A percentile compares a stretch with the other conserved stretches of the same genome.
phyloP scores from a whole-genome alignment of 2,888 invertebrate genomes.

The Lasioglossum marginatum region DNA sequence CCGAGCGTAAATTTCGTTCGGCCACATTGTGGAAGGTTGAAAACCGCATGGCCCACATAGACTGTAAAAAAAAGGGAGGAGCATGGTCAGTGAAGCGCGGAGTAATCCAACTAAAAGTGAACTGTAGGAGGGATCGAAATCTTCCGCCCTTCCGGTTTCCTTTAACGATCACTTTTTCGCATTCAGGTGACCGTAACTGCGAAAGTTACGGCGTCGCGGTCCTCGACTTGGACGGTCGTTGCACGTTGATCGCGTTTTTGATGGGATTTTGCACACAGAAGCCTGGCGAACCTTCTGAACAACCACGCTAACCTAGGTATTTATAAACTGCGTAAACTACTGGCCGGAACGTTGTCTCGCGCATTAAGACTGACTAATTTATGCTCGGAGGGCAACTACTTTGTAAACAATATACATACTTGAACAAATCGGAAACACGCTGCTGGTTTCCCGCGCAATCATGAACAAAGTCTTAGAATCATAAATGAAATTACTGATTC shows the following conservation, averaged over 20 bases:
- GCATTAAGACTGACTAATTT: constrained; percentile 46
- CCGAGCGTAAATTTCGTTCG: not conserved
- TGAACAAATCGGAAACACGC: not conserved
- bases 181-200: constrained; percentile 10
- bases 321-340: constrained; percentile 56
- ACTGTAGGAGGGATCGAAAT: not conserved
- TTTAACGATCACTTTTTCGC: constrained; percentile 14
- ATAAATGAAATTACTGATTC: too few species aligned
- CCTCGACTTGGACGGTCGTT: constrained; percentile 30
- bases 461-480: too few species aligned
- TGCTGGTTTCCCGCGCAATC: not conserved
- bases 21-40: not conserved
- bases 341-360: constrained; percentile 37
- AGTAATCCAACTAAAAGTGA: constrained; percentile 13
- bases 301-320: constrained; percentile 35
- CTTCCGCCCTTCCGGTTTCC: not conserved
- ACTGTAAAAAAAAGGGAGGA: not conserved
- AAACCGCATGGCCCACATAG: not conserved
- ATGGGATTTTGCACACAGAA: constrained; percentile 11
- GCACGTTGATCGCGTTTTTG: constrained; percentile 40
- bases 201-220: constrained; percentile 14
- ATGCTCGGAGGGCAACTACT: constrained; percentile 15
- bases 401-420: constrained; percentile 27
- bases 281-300: constrained; percentile 15
- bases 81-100: not conserved